Percentiles rank a stretch among this genome's conserved stretches.
Evolutionary conservation across 2,888 invertebrate species (phyloP).

Genomic region (Rhabditoides inermis): DNA sequence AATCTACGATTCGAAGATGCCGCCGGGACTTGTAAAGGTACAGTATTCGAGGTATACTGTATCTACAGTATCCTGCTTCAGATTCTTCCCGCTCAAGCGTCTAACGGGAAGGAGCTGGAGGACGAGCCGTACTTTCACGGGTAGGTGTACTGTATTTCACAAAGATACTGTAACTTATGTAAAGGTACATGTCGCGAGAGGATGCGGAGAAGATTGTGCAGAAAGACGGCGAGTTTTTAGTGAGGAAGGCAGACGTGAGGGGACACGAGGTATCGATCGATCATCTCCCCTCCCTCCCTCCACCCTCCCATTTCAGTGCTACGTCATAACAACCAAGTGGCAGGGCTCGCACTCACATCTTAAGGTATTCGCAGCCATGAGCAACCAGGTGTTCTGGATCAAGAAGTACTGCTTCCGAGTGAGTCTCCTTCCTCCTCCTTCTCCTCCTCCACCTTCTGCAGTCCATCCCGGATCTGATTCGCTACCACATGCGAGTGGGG

Average conservation of each 20-base stretch:
- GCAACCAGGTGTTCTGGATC: conserved; percentile 17
- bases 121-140: conserved; percentile 37
- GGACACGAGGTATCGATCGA: conserved; percentile 5
- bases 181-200: conserved; percentile 23
- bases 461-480: conserved; percentile 27
- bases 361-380: conserved; percentile 20
- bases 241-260: conserved; percentile 14
- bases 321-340: conserved; percentile 19
- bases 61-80: no score
- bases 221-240: conserved; percentile 16
- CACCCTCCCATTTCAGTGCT: conserved; percentile 4
- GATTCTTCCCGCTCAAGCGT: no score
- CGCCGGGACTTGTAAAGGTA: no score
- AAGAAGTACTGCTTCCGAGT: conserved; percentile 30
- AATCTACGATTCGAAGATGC: no score
- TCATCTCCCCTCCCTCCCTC: not conserved
- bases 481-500: conserved; percentile 22
- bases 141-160: conserved; percentile 2
- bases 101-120: no score
- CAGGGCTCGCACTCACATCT: conserved; percentile 17
- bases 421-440: no score
- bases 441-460: conserved; percentile 8
- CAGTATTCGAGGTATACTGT: no score
- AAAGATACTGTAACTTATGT: not conserved
- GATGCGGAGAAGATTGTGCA: conserved; percentile 19